Evolutionary conservation across 2,888 invertebrate genomes (phyloP).

Genomic region (Platynereis dumerilii): DNA sequence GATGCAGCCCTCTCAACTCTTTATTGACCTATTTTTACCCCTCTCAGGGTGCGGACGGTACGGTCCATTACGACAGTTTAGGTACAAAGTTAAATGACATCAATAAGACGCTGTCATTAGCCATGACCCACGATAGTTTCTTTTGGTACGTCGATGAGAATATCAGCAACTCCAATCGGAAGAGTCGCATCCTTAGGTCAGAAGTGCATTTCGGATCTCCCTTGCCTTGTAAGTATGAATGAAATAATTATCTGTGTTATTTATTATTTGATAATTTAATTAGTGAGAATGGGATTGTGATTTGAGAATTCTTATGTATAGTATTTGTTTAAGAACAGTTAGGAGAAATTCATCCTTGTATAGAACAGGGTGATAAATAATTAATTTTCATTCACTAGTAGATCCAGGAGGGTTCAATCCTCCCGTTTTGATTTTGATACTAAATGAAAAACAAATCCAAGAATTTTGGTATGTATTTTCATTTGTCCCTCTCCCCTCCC

Average conservation of each 20-base stretch:
- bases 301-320: too few species aligned
- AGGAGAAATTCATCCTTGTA: too few species aligned
- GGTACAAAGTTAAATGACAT: constrained; percentile 48
- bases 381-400: too few species aligned
- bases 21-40: constrained; percentile 56
- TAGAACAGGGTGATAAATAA: too few species aligned
- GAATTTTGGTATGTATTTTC: too few species aligned
- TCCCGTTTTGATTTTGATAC: too few species aligned
- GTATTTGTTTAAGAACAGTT: too few species aligned
- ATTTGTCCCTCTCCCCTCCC: too few species aligned
- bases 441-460: too few species aligned
- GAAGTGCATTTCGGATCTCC: constrained; percentile 57
- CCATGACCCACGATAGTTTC: constrained; percentile 51
- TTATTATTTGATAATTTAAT: constrained; percentile 3
- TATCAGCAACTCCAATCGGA: constrained; percentile 45
- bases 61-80: constrained; percentile 50
- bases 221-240: constrained; percentile 44
- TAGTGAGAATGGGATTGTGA: too few species aligned
- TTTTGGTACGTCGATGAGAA: constrained; percentile 57
- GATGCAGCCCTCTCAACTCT: constrained; percentile 55
- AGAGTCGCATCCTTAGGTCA: constrained; percentile 48
- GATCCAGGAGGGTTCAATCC: too few species aligned
- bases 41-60: constrained; percentile 35
- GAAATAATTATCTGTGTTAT: neutral
- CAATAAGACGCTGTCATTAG: constrained; percentile 49